phyloP scores from a whole-genome alignment of 2,797 vertebrate species.

The Coendou prehensilis region DNA sequence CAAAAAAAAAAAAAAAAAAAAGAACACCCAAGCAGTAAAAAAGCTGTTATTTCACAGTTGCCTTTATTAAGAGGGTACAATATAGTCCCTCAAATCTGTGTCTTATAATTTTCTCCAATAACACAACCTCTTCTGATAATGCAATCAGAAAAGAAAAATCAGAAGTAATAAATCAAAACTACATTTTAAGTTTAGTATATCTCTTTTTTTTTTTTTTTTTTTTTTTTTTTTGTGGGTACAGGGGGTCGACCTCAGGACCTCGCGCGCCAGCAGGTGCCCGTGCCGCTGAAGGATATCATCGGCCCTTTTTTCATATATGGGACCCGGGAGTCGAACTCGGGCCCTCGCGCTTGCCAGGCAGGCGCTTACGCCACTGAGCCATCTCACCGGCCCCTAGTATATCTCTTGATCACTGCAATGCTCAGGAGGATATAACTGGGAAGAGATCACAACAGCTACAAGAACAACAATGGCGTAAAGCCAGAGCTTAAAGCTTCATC shows the following conservation, averaged over 20 bases:
- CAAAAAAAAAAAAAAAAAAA: not conserved
- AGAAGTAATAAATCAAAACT: not conserved
- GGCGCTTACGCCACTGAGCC: too few relatives aligned
- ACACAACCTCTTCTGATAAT: constrained; percentile 34
- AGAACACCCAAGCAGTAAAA: constrained; percentile 42
- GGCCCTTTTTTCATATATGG: too few relatives aligned
- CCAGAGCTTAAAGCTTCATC: not conserved
- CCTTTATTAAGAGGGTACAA: not conserved
- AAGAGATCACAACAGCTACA: not conserved
- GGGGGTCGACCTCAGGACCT: too few relatives aligned
- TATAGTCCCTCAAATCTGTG: not conserved
- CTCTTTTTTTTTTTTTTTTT: too few relatives aligned
- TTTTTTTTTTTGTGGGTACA: too few relatives aligned
- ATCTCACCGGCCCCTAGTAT: too few relatives aligned
- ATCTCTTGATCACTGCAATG: not conserved
- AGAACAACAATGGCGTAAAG: not conserved
- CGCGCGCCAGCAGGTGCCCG: too few relatives aligned
- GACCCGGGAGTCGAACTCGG: too few relatives aligned
- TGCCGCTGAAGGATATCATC: too few relatives aligned
- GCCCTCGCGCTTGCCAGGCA: too few relatives aligned
- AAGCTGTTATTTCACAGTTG: not conserved
- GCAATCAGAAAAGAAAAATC: constrained; percentile 24
- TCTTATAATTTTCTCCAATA: constrained; percentile 42
- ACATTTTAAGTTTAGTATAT: not conserved
- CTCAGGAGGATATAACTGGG: not conserved